Conservation (phyloP, 2,113 vertebrate genomes). For the Alethe diademata region DNA sequence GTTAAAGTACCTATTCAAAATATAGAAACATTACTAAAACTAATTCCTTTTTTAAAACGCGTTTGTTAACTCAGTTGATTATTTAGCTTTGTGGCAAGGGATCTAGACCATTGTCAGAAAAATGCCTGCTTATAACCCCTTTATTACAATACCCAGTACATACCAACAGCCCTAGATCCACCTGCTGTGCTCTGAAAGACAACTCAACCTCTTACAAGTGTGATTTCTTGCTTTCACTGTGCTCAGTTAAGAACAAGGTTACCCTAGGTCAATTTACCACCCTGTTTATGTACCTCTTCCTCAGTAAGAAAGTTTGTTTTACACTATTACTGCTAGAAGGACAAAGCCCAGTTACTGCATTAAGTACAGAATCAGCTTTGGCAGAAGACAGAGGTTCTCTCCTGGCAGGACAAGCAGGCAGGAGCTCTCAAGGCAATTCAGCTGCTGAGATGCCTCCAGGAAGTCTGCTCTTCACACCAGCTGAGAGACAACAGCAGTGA, state of each 20-base stretch:
- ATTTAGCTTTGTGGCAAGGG: neutral
- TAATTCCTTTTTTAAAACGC: neutral
- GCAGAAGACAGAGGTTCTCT: neutral
- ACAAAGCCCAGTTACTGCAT: neutral
- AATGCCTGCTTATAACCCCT: neutral
- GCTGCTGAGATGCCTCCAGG: neutral
- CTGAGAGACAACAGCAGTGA: neutral
- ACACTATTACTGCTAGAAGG: neutral
- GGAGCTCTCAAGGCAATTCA: neutral
- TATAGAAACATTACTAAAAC: neutral
- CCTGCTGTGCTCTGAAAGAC: neutral
- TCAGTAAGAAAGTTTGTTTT: neutral
- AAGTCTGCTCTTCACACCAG: neutral
- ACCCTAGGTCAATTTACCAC: neutral
- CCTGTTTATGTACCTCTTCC: neutral
- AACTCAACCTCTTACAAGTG: neutral
- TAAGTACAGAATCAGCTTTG: neutral
- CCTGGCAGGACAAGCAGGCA: neutral
- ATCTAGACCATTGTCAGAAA: neutral
- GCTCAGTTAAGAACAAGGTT: neutral
- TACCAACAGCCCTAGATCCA: neutral
- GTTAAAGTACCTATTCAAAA: neutral
- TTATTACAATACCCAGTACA: neutral
- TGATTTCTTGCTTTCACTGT: neutral
- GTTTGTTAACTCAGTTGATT: neutral